Conservation (phyloP, 1,140 invertebrate species). For the Dreissena rostriformis region DNA sequence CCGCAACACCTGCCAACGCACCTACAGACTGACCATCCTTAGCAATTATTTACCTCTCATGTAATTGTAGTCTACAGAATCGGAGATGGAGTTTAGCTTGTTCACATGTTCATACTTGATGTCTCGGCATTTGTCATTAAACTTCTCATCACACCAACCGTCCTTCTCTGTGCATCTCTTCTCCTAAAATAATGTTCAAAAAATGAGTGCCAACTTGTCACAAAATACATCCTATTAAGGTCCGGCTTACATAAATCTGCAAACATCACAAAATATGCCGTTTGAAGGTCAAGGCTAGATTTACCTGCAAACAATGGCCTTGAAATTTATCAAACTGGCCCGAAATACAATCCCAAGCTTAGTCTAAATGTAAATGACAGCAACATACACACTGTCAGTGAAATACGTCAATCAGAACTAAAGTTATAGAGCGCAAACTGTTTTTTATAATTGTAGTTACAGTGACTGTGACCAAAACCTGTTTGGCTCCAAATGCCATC, state of each 20-base stretch:
- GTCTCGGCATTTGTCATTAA: constrained; percentile 60
- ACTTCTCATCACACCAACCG: constrained; percentile 67
- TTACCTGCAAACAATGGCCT: no score
- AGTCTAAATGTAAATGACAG: background rate
- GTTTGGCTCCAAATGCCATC: no score
- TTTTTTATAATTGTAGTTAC: background rate
- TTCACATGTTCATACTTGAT: constrained; percentile 61
- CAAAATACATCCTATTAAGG: no score
- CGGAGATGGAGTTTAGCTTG: constrained; percentile 29
- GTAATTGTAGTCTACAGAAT: constrained; percentile 31
- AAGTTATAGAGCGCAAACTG: background rate
- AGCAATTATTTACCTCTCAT: constrained; percentile 35
- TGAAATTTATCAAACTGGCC: background rate
- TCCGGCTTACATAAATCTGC: no score
- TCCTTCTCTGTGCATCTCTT: constrained; percentile 66
- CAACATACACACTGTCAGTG: background rate
- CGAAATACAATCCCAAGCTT: background rate
- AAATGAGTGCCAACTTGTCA: background rate
- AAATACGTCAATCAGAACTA: background rate
- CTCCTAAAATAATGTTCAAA: constrained; percentile 61
- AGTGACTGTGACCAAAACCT: no score
- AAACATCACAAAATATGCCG: no score
- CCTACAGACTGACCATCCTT: no score
- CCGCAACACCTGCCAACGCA: no score
- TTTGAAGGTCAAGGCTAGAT: no score